These are phyloP conservation scores for Drosophila kokeensis DNA, from an alignment of 2,888 invertebrate genomes.

Conservation along the genomic window DNA sequence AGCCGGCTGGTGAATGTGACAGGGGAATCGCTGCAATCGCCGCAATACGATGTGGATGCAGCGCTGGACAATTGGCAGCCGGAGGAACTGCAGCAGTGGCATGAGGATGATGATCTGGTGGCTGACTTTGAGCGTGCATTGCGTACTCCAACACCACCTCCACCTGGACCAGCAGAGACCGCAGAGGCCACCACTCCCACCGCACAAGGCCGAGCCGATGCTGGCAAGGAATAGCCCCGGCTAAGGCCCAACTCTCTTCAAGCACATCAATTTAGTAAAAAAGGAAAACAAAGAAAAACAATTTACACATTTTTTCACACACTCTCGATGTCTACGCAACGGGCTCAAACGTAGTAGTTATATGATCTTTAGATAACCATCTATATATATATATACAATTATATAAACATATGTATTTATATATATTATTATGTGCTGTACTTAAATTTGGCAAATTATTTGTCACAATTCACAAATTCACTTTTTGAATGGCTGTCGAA, in stretches of 20 bases:
- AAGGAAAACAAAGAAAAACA: slow-evolving; percentile 3
- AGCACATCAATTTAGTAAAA: slow-evolving; percentile 40
- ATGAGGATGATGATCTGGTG: slow-evolving; percentile 72
- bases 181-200: slow-evolving; percentile 39
- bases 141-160: slow-evolving; percentile 83
- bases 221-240: slow-evolving; percentile 57
- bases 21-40: slow-evolving; percentile 85
- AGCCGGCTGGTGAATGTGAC: slow-evolving; percentile 87
- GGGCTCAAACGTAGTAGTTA: slow-evolving; percentile 66
- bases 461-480: slow-evolving; percentile 48
- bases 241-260: slow-evolving; percentile 30
- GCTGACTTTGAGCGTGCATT: slow-evolving; percentile 87
- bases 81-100: slow-evolving; percentile 75
- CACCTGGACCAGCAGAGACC: background rate
- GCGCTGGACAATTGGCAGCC: slow-evolving; percentile 72
- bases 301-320: slow-evolving; percentile 32
- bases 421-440: slow-evolving; percentile 55
- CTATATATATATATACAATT: slow-evolving; percentile 31
- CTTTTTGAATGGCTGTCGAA: slow-evolving; percentile 62
- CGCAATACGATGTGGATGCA: slow-evolving; percentile 84
- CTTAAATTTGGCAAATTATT: slow-evolving; percentile 66
- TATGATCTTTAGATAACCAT: slow-evolving; percentile 47
- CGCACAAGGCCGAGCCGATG: slow-evolving; percentile 53
- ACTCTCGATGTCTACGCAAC: slow-evolving; percentile 68
- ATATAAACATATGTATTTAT: slow-evolving; percentile 45